phyloP scores from a whole-genome alignment of 2,113 vertebrate genomes.

The Eptatretus burgeri region DNA sequence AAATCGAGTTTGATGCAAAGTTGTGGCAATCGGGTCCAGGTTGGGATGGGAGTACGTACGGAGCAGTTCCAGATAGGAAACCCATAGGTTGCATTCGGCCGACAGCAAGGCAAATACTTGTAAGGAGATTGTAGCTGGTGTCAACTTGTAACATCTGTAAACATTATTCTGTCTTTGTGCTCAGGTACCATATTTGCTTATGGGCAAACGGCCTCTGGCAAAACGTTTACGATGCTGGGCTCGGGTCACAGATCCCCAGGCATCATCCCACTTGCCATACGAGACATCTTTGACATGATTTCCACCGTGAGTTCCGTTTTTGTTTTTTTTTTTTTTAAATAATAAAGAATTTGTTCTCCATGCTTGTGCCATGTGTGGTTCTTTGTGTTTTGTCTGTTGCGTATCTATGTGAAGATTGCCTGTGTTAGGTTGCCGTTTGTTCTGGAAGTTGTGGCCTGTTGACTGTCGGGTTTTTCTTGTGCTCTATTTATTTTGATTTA shows the following conservation, averaged over 20 bases:
- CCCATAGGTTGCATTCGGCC: too few relatives aligned
- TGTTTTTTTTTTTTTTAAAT: conserved; percentile 6
- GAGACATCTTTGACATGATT: conserved; percentile 58
- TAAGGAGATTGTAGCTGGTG: too few relatives aligned
- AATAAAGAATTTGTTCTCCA: neutral
- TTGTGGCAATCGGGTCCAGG: too few relatives aligned
- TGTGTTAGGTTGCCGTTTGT: neutral
- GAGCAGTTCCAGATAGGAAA: too few relatives aligned
- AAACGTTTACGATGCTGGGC: conserved; percentile 92
- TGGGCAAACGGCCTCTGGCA: conserved; percentile 75
- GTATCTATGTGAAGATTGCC: neutral
- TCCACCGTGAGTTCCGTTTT: conserved; percentile 26
- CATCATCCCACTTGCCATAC: conserved; percentile 52
- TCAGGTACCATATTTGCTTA: conserved; percentile 90
- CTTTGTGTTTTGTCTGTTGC: neutral
- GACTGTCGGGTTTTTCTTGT: too few relatives aligned
- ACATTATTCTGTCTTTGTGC: too few relatives aligned
- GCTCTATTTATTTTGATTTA: conserved; percentile 2
- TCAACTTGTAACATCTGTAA: too few relatives aligned
- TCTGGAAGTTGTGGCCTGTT: too few relatives aligned
- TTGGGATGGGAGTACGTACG: too few relatives aligned
- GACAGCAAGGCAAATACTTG: too few relatives aligned
- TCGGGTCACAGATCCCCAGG: conserved; percentile 20
- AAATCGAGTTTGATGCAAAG: too few relatives aligned
- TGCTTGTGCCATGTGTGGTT: neutral